Evolutionary conservation across 2,797 vertebrate species (phyloP).

Genomic region (Acestrorhynchus altus): DNA sequence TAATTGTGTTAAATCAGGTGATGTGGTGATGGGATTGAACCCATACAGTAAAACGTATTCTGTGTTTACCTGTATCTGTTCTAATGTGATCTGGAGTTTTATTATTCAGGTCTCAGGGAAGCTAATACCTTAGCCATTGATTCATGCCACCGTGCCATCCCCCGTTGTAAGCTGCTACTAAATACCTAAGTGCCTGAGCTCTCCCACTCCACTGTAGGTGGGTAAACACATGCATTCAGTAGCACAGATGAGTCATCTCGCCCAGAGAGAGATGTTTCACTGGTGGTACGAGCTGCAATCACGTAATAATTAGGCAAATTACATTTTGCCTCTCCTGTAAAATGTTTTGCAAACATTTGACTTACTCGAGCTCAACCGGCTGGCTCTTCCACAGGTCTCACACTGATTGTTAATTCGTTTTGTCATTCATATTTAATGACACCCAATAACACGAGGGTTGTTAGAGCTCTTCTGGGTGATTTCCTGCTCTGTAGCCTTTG

Average conservation of each 20-base stretch:
- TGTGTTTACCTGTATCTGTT: too few species aligned
- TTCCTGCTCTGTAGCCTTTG: conserved; percentile 18
- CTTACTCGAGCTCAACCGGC: conserved; percentile 32
- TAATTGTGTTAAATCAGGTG: too few species aligned
- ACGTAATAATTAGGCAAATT: conserved; percentile 40
- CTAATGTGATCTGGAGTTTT: too few species aligned
- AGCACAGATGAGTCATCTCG: conserved; percentile 7
- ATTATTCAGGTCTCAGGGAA: background rate
- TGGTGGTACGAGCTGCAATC: conserved; percentile 9
- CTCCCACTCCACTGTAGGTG: background rate
- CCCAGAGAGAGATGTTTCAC: conserved; percentile 42
- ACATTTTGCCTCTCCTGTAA: conserved; percentile 36
- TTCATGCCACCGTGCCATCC: background rate
- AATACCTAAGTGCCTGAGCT: background rate
- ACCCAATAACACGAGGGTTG: conserved; percentile 27
- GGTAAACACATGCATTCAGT: conserved; percentile 28
- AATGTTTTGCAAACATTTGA: conserved; percentile 54
- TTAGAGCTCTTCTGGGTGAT: conserved; percentile 7
- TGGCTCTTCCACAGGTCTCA: conserved; percentile 42
- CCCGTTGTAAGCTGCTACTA: background rate
- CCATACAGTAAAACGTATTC: too few species aligned
- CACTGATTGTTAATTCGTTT: conserved; percentile 46
- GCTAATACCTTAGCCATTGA: conserved; percentile 10
- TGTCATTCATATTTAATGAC: conserved; percentile 46
- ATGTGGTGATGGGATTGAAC: too few species aligned